Evolutionary conservation across 2,888 invertebrate genomes (phyloP).

Genomic region (Eupelmus urozonus): DNA sequence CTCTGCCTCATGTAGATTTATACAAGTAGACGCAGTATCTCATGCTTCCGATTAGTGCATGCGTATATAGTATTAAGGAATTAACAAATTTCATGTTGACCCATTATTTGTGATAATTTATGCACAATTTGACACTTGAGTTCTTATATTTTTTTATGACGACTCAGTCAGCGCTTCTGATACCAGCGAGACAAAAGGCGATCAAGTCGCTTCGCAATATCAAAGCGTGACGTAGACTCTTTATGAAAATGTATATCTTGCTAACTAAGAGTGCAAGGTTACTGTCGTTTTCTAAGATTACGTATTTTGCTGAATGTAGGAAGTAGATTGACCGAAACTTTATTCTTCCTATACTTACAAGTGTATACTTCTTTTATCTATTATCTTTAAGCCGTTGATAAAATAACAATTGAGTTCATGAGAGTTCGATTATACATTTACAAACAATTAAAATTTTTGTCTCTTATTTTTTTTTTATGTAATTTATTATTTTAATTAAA

Average conservation of each 20-base stretch:
- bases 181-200: constrained; percentile 34
- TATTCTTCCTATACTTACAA: too few relatives aligned
- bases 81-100: constrained; percentile 26
- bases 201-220: constrained; percentile 38
- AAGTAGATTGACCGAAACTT: constrained; percentile 46
- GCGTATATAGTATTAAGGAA: constrained; percentile 6
- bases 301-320: constrained; percentile 34
- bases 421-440: too few relatives aligned
- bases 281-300: constrained; percentile 41
- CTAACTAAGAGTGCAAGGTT: constrained; percentile 52
- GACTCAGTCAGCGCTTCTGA: constrained; percentile 29
- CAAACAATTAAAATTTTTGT: too few relatives aligned
- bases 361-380: too few relatives aligned
- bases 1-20: background rate
- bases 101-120: background rate
- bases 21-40: background rate
- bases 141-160: constrained; percentile 2
- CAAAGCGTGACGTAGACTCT: constrained; percentile 34
- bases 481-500: too few relatives aligned
- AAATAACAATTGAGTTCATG: too few relatives aligned
- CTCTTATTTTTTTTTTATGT: too few relatives aligned
- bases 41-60: constrained; percentile 35
- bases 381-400: too few relatives aligned
- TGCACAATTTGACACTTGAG: constrained; percentile 1
- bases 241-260: constrained; percentile 49